Evolutionary conservation across 2,113 vertebrate species (phyloP), one percentile per base, ranked within the genome.

Genomic region (Hippocampus abdominalis): DNA sequence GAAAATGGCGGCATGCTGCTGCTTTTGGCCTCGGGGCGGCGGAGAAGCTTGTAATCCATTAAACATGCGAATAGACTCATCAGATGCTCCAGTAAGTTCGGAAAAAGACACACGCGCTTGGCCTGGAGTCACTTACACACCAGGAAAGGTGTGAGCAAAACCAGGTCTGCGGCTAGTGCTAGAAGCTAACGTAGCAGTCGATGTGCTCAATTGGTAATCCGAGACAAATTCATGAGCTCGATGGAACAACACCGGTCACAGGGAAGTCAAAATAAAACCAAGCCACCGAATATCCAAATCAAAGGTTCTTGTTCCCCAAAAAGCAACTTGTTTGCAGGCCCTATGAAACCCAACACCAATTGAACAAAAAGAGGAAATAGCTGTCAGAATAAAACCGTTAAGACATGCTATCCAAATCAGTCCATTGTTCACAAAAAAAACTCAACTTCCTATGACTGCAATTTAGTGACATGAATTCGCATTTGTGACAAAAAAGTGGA

Each of bases 41-140:
- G 53, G 70, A 72, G 60, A 65, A 79, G 68, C 56, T 68, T 23
- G 4, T 66, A 62, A 71, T 29, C 71, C 64, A 78, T 78, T 80
- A 74, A 72, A 74, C 64, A 75, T 78, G 70, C 53, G 82, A 75
- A 89, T 77, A 79, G 76, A 48, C 81, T 76, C 68, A 84, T 83
- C 82, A 85, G 81, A 77, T 77, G 82, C 66, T 53, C 73, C 68
- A 64, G 54, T 82, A 73, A 77, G 72, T 82, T 72, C 62, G 64
- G 65, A 69, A 44, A 70, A 82, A 81, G 79, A 49, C 16, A 83
- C 67, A 68, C 61, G 57, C 64, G 73, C 54, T 80, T 64, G 68
- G 80, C 78, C 80, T 27, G 21, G 25, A 79, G 86, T 25, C 11
- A 56, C n/a, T 56, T 56, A 29, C 29, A 29, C 29, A 29, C 32